These are phyloP conservation scores for Lagopus leucura DNA, from an alignment of 2,113 vertebrate species.

Conservation along the genomic window DNA sequence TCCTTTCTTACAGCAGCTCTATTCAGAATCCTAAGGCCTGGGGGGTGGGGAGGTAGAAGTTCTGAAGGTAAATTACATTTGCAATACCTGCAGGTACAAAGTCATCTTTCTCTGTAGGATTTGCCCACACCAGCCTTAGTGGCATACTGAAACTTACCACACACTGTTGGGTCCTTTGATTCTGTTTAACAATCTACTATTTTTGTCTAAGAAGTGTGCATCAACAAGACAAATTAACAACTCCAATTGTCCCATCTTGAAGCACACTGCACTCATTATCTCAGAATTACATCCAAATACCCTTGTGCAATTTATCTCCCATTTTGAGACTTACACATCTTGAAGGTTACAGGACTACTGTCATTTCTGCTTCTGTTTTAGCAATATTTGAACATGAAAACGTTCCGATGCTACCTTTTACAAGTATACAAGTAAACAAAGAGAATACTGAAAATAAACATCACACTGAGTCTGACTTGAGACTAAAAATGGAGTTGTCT, in stretches of 20 bases:
- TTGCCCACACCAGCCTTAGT: background rate
- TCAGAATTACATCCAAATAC: background rate
- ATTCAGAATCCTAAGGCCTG: background rate
- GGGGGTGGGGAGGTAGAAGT: background rate
- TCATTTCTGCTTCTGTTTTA: background rate
- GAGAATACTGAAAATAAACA: background rate
- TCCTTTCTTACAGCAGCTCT: background rate
- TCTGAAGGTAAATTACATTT: background rate
- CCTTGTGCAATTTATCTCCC: background rate
- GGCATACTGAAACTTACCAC: background rate
- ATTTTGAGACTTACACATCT: background rate
- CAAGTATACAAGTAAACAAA: background rate
- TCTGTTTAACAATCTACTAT: background rate
- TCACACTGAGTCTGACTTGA: background rate
- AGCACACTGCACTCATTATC: background rate
- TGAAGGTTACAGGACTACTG: background rate
- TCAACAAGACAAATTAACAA: background rate
- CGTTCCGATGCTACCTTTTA: background rate
- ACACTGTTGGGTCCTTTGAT: background rate
- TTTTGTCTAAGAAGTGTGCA: background rate
- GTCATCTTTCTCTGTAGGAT: background rate
- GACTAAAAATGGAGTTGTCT: slow-evolving; percentile 42
- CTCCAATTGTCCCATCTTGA: background rate
- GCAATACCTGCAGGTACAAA: background rate
- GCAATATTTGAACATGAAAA: background rate